Evolutionary conservation across 2,888 invertebrate species (phyloP).

Genomic region (Cetonia aurata): DNA sequence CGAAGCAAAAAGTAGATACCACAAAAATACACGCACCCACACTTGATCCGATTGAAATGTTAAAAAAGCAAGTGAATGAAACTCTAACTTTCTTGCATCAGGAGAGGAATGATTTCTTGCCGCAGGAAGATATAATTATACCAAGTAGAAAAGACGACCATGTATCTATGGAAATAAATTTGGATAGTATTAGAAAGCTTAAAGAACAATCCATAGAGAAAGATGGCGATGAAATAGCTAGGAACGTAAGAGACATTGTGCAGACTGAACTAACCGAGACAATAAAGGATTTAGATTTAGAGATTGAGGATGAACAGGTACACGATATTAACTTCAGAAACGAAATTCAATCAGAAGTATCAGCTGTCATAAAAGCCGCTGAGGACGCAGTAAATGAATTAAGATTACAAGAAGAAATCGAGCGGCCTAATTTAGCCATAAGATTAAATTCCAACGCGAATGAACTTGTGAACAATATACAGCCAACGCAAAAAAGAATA

Average conservation of each 20-base stretch:
- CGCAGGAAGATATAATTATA: slow-evolving; percentile 64
- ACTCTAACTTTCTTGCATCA: slow-evolving; percentile 65
- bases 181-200: slow-evolving; percentile 56
- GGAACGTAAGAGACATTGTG: slow-evolving; percentile 40
- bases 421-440: slow-evolving; percentile 50
- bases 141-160: slow-evolving; percentile 65
- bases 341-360: slow-evolving; percentile 58
- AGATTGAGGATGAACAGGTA: slow-evolving; percentile 37
- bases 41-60: slow-evolving; percentile 55
- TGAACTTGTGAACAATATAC: slow-evolving; percentile 28
- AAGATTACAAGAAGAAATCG: slow-evolving; percentile 39
- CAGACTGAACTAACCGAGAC: slow-evolving; percentile 42
- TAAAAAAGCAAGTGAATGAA: slow-evolving; percentile 63
- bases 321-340: slow-evolving; percentile 37
- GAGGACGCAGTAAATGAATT: slow-evolving; percentile 62
- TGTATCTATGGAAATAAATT: slow-evolving; percentile 61
- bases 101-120: slow-evolving; percentile 65
- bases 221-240: slow-evolving; percentile 44
- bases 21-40: slow-evolving; percentile 24
- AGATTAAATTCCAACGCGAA: slow-evolving; percentile 36
- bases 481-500: slow-evolving; percentile 33
- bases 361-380: slow-evolving; percentile 61
- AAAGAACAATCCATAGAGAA: slow-evolving; percentile 51
- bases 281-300: slow-evolving; percentile 45
- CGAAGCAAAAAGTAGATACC: not conserved